Conservation (phyloP, 2,888 invertebrate genomes). For the Incurvaria masculella region DNA sequence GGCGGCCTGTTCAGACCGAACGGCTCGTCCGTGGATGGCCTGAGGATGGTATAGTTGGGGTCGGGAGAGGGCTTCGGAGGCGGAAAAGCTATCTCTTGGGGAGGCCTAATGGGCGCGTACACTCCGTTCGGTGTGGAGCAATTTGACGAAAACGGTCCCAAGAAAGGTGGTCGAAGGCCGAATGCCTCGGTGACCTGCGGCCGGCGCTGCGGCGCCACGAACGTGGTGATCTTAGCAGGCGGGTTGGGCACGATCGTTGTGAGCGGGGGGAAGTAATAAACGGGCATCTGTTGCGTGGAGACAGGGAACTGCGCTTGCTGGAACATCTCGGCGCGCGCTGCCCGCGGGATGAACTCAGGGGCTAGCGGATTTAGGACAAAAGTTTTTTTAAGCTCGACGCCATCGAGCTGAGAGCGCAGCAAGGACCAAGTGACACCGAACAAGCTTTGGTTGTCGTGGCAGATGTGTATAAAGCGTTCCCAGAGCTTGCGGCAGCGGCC, state of each 20-base stretch:
- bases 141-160: background rate
- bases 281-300: constrained; percentile 22
- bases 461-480: constrained; percentile 73
- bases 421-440: constrained; percentile 70
- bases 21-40: background rate
- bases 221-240: constrained; percentile 13
- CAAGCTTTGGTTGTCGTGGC: constrained; percentile 66
- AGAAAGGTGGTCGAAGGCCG: background rate
- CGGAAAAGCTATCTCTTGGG: constrained; percentile 14
- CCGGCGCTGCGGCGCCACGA: constrained; percentile 10
- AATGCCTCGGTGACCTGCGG: constrained; percentile 7
- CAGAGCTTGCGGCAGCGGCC: constrained; percentile 79
- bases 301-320: constrained; percentile 36
- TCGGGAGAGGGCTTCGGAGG: background rate
- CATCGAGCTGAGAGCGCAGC: constrained; percentile 65
- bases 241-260: constrained; percentile 10
- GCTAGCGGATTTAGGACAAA: constrained; percentile 80
- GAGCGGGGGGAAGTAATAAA: constrained; percentile 7
- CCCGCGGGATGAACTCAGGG: constrained; percentile 72
- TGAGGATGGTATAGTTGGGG: background rate
- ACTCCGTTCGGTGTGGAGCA: constrained; percentile 16
- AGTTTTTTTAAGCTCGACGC: constrained; percentile 70
- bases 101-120: constrained; percentile 2
- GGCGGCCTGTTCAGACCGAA: constrained; percentile 14
- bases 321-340: constrained; percentile 44